A percentile compares a stretch with the other conserved stretches of the same genome.
phyloP scores from a whole-genome alignment of 1,140 invertebrate species.

The Thaumetopoea pityocampa region DNA sequence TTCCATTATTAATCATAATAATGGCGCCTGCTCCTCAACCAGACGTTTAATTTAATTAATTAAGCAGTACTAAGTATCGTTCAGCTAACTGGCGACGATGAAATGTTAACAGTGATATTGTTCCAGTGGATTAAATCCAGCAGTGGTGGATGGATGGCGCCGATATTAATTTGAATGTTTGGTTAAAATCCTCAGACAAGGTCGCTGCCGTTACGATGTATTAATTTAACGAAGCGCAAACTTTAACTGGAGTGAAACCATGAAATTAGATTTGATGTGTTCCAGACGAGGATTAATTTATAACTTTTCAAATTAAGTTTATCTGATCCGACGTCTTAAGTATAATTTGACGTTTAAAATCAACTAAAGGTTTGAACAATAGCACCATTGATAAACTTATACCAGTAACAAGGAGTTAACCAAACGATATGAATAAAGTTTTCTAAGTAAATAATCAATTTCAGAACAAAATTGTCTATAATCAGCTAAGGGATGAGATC shows the following conservation, averaged over 20 bases:
- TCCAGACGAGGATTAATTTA: conserved; percentile 24
- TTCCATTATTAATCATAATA: conserved; percentile 56
- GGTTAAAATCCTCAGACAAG: conserved; percentile 48
- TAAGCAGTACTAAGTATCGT: conserved; percentile 57
- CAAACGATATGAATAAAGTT: not conserved
- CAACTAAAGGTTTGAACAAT: not conserved
- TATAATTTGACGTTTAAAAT: conserved; percentile 1
- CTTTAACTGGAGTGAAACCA: conserved; percentile 27
- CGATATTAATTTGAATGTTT: conserved; percentile 64
- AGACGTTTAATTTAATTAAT: conserved; percentile 61
- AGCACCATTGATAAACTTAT: not conserved
- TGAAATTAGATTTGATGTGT: conserved; percentile 29
- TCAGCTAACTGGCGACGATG: conserved; percentile 50
- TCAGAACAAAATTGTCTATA: conserved; percentile 27
- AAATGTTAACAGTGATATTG: conserved; percentile 71
- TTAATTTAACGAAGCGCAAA: conserved; percentile 38
- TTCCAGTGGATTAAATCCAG: conserved; percentile 62
- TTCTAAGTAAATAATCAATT: conserved; percentile 22
- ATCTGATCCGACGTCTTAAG: not conserved
- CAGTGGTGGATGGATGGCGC: conserved; percentile 40
- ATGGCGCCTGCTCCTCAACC: conserved; percentile 36
- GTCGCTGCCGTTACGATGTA: conserved; percentile 39
- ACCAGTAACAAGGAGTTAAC: conserved; percentile 1
- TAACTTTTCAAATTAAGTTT: conserved; percentile 17
- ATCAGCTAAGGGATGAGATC: conserved; percentile 26